Percentiles rank a stretch among this genome's conserved stretches.
These are phyloP conservation scores for Pasiphila rectangulata DNA, from an alignment of 2,888 invertebrate species.

Conservation along the genomic window DNA sequence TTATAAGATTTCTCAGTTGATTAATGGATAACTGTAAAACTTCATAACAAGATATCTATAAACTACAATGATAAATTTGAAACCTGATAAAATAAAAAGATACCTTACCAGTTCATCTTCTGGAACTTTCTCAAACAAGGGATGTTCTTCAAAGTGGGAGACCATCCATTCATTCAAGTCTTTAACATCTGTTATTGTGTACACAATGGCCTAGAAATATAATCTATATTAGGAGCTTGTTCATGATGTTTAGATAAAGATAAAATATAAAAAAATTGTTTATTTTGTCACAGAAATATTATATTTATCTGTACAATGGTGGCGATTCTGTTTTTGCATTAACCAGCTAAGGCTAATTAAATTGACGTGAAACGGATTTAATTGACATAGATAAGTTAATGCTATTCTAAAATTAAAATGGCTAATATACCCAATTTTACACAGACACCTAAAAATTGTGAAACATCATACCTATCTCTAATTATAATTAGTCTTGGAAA, in stretches of 20 bases:
- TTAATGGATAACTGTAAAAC: no score
- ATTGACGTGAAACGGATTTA: no score
- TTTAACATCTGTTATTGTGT: slow-evolving; percentile 98
- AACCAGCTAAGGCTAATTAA: no score
- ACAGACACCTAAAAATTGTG: background rate
- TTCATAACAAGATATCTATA: background rate
- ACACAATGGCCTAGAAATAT: slow-evolving; percentile 88
- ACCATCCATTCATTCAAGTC: slow-evolving; percentile 99
- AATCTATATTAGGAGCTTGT: slow-evolving; percentile 18
- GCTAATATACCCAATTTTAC: no score
- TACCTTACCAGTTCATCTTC: slow-evolving; percentile 87
- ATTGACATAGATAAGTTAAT: no score
- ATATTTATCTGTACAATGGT: background rate
- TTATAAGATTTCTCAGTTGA: background rate
- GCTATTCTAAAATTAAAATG: no score
- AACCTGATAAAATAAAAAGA: background rate
- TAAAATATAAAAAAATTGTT: background rate
- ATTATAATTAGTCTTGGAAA: no score
- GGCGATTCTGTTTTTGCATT: no score
- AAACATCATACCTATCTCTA: background rate
- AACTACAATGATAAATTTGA: background rate
- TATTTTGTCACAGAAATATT: background rate
- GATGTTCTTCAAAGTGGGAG: slow-evolving; percentile 93
- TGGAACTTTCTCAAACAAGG: slow-evolving; percentile 88
- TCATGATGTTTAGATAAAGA: no score